A percentile compares a stretch with the other conserved stretches of the same genome.
phyloP scores from a whole-genome alignment of 2,888 invertebrate species.

The Zaprionus obscuricornis region DNA sequence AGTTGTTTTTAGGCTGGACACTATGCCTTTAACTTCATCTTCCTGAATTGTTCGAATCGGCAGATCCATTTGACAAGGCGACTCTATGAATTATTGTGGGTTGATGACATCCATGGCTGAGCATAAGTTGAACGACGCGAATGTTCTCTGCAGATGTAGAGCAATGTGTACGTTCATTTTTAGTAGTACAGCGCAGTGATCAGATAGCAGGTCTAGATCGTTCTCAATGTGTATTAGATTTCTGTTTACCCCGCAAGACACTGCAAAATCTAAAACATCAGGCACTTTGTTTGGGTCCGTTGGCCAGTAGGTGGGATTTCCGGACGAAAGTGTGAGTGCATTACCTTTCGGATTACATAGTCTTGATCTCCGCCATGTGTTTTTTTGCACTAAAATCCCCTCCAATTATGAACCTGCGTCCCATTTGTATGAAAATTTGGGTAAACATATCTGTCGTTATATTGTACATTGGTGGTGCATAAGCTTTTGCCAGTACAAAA shows the following conservation, averaged over 20 bases:
- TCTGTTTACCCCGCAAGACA: not conserved
- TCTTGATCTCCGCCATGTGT: conserved; percentile 2
- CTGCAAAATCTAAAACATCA: conserved; percentile 1
- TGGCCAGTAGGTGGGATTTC: conserved; percentile 4
- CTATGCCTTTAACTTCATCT: too few species aligned
- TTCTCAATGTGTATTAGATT: not conserved
- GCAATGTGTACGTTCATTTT: not conserved
- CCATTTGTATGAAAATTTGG: not conserved
- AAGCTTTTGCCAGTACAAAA: not conserved
- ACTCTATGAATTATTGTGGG: too few species aligned
- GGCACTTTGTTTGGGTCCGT: conserved; percentile 2
- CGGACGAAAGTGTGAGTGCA: not conserved
- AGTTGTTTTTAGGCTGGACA: too few species aligned
- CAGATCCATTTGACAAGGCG: too few species aligned
- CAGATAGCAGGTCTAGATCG: not conserved
- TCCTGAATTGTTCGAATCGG: too few species aligned
- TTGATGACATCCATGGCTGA: too few species aligned
- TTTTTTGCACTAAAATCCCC: conserved; percentile 4
- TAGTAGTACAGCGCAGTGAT: conserved; percentile 1
- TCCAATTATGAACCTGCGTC: conserved; percentile 3
- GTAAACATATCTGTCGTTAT: not conserved
- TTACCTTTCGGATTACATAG: conserved; percentile 1
- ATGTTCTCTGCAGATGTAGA: too few species aligned
- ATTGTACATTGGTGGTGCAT: conserved; percentile 3
- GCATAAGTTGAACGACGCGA: too few species aligned